phyloP scores from a whole-genome alignment of 2,888 invertebrate species.

The Margaritifera margaritifera region DNA sequence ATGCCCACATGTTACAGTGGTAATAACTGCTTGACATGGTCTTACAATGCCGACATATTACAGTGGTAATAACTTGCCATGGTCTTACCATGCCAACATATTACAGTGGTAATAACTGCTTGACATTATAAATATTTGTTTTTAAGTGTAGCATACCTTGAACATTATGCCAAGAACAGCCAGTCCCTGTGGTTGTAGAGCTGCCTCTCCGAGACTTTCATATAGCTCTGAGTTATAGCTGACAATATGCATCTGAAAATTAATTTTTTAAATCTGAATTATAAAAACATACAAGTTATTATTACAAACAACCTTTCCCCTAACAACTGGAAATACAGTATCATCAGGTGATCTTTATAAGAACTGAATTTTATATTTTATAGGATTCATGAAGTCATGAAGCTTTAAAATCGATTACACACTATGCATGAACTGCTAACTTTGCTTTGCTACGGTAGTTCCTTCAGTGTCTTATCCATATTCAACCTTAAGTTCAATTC shows the following conservation, averaged over 20 bases:
- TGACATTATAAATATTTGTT: background rate
- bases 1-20: background rate
- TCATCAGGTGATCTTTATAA: too few relatives aligned
- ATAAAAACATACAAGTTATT: too few relatives aligned
- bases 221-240: conserved; percentile 79
- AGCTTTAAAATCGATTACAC: too few relatives aligned
- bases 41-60: too few relatives aligned
- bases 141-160: conserved; percentile 73
- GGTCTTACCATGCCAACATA: background rate
- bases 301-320: too few relatives aligned
- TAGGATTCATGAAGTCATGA: too few relatives aligned
- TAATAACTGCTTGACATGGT: background rate
- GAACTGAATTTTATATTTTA: too few relatives aligned
- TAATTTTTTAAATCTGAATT: background rate
- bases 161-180: conserved; percentile 80
- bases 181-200: conserved; percentile 76
- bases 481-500: too few relatives aligned
- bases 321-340: too few relatives aligned
- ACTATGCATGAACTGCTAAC: too few relatives aligned
- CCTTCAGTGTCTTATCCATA: too few relatives aligned
- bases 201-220: conserved; percentile 75
- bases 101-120: background rate
- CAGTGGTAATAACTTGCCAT: background rate
- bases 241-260: conserved; percentile 81
- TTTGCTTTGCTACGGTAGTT: too few relatives aligned